phyloP scores from a whole-genome alignment of 1,140 invertebrate genomes.

The Schmidtea mediterranea region DNA sequence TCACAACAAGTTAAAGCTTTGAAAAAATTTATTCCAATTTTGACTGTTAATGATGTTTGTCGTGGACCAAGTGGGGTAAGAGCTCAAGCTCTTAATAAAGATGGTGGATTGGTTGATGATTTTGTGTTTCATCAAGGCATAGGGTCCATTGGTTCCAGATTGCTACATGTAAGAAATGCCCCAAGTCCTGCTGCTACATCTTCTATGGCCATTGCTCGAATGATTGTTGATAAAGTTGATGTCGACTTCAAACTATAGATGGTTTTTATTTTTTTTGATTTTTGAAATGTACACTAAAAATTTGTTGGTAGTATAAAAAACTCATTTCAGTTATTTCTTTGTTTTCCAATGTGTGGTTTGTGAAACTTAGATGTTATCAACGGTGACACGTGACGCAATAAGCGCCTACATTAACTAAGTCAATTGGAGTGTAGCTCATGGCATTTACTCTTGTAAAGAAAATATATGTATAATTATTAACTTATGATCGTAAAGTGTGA shows the following conservation, averaged over 20 bases:
- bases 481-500: no score
- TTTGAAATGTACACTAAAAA: no score
- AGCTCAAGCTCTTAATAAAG: constrained; percentile 65
- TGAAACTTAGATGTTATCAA: no score
- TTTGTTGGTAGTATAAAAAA: no score
- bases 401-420: no score
- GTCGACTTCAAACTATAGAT: background rate
- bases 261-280: background rate
- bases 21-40: constrained; percentile 53
- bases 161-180: constrained; percentile 80
- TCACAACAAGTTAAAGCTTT: constrained; percentile 49
- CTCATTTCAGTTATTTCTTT: no score
- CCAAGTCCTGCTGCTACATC: constrained; percentile 86
- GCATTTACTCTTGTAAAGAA: no score
- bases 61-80: constrained; percentile 64
- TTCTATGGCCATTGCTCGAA: constrained; percentile 73
- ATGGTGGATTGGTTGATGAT: constrained; percentile 74
- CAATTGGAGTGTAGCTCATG: no score
- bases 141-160: constrained; percentile 33
- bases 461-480: no score
- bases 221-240: constrained; percentile 34
- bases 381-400: no score
- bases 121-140: constrained; percentile 58
- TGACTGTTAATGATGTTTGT: constrained; percentile 42
- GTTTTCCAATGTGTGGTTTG: no score